Evolutionary conservation across 53 echinoderm and acorn worm species (phyloP).

Genomic region (Holothuria scabra): DNA sequence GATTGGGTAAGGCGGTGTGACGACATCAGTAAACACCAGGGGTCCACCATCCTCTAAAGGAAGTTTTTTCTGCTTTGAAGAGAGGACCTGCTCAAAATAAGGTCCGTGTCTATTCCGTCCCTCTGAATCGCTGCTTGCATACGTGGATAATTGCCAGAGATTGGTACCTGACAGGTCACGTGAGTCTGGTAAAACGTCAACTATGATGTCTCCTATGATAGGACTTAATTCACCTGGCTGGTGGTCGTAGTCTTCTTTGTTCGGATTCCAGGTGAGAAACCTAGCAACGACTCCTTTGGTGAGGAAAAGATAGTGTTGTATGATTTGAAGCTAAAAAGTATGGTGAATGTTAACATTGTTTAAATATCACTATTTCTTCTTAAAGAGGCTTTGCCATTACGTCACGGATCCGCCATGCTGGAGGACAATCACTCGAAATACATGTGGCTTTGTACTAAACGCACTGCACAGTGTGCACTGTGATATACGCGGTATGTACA

Average conservation of each 20-base stretch:
- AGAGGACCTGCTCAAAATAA: background rate
- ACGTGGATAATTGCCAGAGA: conserved; percentile 18
- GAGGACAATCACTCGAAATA: too few species aligned
- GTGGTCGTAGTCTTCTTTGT: background rate
- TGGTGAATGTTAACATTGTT: too few species aligned
- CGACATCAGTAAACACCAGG: background rate
- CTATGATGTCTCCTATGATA: conserved; percentile 14
- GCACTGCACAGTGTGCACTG: too few species aligned
- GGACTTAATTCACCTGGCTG: conserved; percentile 24
- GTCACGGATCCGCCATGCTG: too few species aligned
- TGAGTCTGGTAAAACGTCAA: conserved; percentile 8
- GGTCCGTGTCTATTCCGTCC: conserved; percentile 1
- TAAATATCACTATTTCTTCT: too few species aligned
- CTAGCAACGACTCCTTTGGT: conserved; percentile 8
- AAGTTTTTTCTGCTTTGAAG: background rate
- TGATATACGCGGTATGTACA: too few species aligned
- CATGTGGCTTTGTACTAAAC: too few species aligned
- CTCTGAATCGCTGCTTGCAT: conserved; percentile 7
- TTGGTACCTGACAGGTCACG: background rate
- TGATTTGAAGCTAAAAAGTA: too few species aligned
- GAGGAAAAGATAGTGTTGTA: background rate
- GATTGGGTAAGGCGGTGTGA: conserved; percentile 18
- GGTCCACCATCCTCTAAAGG: conserved; percentile 16
- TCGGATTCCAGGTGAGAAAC: conserved; percentile 15
- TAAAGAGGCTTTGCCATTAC: too few species aligned